Conservation (phyloP, 2,113 vertebrate genomes). For the Vombatus ursinus region DNA sequence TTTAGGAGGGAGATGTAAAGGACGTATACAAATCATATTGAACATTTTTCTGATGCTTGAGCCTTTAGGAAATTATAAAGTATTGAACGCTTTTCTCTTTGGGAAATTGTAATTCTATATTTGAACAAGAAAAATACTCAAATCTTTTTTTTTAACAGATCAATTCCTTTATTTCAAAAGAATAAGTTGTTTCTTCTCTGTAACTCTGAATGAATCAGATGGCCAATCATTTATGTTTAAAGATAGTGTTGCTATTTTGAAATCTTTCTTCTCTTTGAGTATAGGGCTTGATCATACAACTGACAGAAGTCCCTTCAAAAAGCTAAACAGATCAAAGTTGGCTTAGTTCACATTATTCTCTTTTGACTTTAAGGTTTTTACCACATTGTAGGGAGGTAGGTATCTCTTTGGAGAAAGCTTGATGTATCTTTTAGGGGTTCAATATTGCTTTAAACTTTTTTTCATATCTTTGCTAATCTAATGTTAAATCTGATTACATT, state of each 20-base stretch:
- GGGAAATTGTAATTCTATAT: constrained; percentile 39
- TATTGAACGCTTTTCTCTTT: constrained; percentile 38
- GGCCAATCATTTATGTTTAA: constrained; percentile 36
- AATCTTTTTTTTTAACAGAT: constrained; percentile 28
- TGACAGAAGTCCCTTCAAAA: constrained; percentile 9
- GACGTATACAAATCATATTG: not conserved
- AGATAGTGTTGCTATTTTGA: constrained; percentile 43
- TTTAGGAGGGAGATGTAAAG: not conserved
- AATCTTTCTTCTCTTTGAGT: constrained; percentile 30
- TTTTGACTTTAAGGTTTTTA: constrained; percentile 37
- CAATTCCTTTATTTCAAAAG: constrained; percentile 46
- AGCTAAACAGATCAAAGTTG: constrained; percentile 36
- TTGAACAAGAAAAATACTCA: constrained; percentile 36
- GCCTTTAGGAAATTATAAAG: constrained; percentile 10
- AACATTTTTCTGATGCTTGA: not conserved
- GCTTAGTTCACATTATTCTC: constrained; percentile 12
- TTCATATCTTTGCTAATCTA: constrained; percentile 1
- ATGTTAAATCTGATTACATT: constrained; percentile 35
- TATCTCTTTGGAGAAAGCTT: not conserved
- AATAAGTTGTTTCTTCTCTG: constrained; percentile 28
- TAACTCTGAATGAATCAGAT: constrained; percentile 32
- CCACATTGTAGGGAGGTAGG: constrained; percentile 21
- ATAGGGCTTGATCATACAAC: not conserved
- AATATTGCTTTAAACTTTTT: constrained; percentile 7
- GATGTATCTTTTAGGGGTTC: not conserved